These are phyloP conservation scores for Stigmatopora nigra DNA, from an alignment of 2,113 vertebrate species.

Conservation along the genomic window DNA sequence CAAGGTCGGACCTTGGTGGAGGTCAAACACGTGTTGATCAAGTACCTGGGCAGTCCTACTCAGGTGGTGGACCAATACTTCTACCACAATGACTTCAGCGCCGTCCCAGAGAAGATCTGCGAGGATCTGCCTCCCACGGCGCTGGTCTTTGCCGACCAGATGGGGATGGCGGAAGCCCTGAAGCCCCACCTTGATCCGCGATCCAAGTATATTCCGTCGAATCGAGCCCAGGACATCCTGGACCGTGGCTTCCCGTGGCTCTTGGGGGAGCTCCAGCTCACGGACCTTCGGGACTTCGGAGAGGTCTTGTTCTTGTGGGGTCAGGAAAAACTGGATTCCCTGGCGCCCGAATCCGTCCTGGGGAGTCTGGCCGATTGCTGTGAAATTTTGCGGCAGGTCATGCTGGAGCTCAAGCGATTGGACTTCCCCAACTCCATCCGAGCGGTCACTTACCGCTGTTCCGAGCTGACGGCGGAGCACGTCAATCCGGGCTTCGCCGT, in stretches of 20 bases:
- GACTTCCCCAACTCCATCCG: conserved; percentile 55
- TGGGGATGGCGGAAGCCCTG: conserved; percentile 69
- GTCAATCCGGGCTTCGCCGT: conserved; percentile 74
- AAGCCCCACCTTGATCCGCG: conserved; percentile 61
- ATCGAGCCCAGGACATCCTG: conserved; percentile 48
- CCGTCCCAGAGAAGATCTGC: conserved; percentile 27
- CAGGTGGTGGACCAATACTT: conserved; percentile 71
- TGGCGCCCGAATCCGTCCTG: conserved; percentile 51
- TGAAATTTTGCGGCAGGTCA: conserved; percentile 72
- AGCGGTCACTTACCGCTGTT: conserved; percentile 72
- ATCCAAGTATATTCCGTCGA: conserved; percentile 62
- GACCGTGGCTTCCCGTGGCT: conserved; percentile 36
- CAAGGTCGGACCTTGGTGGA: conserved; percentile 72
- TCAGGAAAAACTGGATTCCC: conserved; percentile 61
- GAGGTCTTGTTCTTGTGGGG: conserved; percentile 80
- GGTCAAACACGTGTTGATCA: conserved; percentile 66
- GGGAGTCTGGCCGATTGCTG: conserved; percentile 67
- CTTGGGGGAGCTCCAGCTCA: conserved; percentile 45
- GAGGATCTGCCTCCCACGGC: conserved; percentile 48
- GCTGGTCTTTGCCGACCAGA: conserved; percentile 72
- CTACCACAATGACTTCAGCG: conserved; percentile 70
- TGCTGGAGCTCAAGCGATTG: conserved; percentile 65
- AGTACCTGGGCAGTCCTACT: conserved; percentile 54
- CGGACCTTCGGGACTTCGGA: conserved; percentile 56
- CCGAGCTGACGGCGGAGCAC: conserved; percentile 67